Evolutionary conservation across 2,888 invertebrate species (phyloP).

Genomic region (Gnatocerus cornutus): DNA sequence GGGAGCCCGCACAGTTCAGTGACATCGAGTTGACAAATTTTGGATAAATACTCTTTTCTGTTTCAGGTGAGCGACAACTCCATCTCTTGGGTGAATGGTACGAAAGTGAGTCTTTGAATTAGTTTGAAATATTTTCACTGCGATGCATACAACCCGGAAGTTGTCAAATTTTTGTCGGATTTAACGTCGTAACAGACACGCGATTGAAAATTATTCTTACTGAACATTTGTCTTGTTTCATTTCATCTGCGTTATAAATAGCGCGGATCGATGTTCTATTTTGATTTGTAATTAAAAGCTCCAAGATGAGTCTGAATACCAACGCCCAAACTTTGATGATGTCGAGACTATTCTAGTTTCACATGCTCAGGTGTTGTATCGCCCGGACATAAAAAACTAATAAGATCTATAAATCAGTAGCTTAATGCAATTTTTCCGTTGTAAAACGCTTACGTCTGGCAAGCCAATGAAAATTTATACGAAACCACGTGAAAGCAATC

Average conservation of each 20-base stretch:
- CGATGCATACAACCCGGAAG: too few species aligned
- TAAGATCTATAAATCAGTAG: constrained; percentile 10
- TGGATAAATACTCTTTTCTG: constrained; percentile 1
- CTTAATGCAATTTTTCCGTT: constrained; percentile 24
- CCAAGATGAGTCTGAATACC: background rate
- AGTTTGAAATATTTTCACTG: too few species aligned
- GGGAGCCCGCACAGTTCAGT: too few species aligned
- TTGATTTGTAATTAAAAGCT: constrained; percentile 1
- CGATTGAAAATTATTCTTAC: too few species aligned
- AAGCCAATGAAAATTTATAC: constrained; percentile 29
- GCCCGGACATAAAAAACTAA: background rate
- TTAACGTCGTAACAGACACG: too few species aligned
- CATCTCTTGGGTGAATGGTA: constrained; percentile 4
- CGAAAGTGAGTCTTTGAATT: constrained; percentile 10
- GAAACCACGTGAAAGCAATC: constrained; percentile 34
- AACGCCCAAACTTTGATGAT: too few species aligned
- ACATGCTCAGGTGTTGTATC: constrained; percentile 16
- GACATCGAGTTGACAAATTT: too few species aligned
- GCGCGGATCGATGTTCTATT: background rate
- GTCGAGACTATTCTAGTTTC: too few species aligned
- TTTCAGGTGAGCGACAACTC: constrained; percentile 31
- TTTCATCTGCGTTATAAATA: background rate
- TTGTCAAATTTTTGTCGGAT: background rate
- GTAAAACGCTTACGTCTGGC: constrained; percentile 1
- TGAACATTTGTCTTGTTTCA: too few species aligned